phyloP scores from a whole-genome alignment of 1,140 invertebrate species.

The Atopsyche davidsoni region DNA sequence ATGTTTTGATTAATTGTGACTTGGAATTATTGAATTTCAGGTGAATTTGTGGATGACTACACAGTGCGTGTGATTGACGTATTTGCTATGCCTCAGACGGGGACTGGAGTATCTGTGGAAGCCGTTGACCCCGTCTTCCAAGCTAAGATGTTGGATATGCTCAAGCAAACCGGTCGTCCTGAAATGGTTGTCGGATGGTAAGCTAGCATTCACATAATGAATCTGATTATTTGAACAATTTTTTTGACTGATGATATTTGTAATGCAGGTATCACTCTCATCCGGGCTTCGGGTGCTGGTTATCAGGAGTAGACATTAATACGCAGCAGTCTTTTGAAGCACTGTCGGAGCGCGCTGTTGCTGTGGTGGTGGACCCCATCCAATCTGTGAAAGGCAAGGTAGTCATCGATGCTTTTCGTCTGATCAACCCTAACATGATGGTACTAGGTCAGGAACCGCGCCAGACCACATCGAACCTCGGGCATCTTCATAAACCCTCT shows the following conservation, averaged over 20 bases:
- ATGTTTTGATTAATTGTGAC: not conserved
- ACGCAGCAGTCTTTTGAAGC: conserved; percentile 99
- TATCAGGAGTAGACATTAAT: conserved; percentile 99
- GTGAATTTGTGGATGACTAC: conserved; percentile 99
- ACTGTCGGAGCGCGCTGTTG: conserved; percentile 94
- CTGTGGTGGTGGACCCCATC: conserved; percentile 99
- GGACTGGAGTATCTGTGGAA: conserved; percentile 94
- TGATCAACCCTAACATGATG: conserved; percentile 99
- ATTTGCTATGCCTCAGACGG: conserved; percentile 99
- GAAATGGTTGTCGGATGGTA: conserved; percentile 99
- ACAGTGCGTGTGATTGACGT: conserved; percentile 99
- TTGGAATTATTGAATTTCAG: conserved; percentile 35
- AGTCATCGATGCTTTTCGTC: conserved; percentile 89
- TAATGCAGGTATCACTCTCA: conserved; percentile 84
- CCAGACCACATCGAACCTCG: conserved; percentile 98
- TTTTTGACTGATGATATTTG: not conserved
- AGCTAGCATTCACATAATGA: conserved; percentile 16
- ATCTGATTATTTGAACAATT: not conserved
- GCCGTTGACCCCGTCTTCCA: conserved; percentile 99
- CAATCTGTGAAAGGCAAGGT: conserved; percentile 98
- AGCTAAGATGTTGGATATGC: conserved; percentile 99
- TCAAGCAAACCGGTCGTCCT: conserved; percentile 96
- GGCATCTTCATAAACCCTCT: conserved; percentile 98
- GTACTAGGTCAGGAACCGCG: conserved; percentile 97
- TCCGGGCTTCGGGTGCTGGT: conserved; percentile 99